Evolutionary conservation across 2,888 invertebrate genomes (phyloP).

Genomic region (Oligia latruncula): DNA sequence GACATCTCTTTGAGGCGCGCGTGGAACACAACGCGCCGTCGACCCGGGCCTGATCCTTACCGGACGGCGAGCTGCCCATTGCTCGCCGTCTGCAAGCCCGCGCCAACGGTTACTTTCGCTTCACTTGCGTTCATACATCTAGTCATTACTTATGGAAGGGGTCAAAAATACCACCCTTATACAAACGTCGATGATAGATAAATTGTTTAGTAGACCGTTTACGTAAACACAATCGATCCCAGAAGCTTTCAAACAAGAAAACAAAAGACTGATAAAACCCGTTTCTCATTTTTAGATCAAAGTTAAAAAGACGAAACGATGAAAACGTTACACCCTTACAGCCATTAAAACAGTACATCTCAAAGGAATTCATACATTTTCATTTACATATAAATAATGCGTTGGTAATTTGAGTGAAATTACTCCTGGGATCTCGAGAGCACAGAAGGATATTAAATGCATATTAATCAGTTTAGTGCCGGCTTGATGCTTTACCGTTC

Average conservation of each 20-base stretch:
- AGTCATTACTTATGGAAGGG: background rate
- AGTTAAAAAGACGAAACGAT: constrained; percentile 45
- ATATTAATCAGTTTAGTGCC: constrained; percentile 78
- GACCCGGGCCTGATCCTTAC: too few relatives aligned
- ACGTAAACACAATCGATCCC: background rate
- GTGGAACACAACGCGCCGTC: too few relatives aligned
- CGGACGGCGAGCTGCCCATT: too few relatives aligned
- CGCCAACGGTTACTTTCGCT: too few relatives aligned
- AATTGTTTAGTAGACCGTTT: constrained; percentile 2
- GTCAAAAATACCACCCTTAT: background rate
- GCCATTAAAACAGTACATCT: constrained; percentile 60
- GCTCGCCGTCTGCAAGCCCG: too few relatives aligned
- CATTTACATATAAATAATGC: constrained; percentile 84
- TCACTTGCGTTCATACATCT: background rate
- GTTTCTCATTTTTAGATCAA: constrained; percentile 32
- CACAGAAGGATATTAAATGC: constrained; percentile 77
- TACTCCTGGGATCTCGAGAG: constrained; percentile 73
- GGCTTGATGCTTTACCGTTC: constrained; percentile 67
- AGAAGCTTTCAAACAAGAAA: constrained; percentile 41
- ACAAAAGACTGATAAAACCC: constrained; percentile 29
- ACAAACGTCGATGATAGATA: background rate
- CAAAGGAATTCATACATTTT: constrained; percentile 75
- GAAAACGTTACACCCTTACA: constrained; percentile 55
- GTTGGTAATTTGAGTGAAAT: constrained; percentile 80
- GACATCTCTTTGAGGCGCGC: too few relatives aligned